phyloP scores from a whole-genome alignment of 2,797 vertebrate species.

The Phrynocephalus vlangalii region DNA sequence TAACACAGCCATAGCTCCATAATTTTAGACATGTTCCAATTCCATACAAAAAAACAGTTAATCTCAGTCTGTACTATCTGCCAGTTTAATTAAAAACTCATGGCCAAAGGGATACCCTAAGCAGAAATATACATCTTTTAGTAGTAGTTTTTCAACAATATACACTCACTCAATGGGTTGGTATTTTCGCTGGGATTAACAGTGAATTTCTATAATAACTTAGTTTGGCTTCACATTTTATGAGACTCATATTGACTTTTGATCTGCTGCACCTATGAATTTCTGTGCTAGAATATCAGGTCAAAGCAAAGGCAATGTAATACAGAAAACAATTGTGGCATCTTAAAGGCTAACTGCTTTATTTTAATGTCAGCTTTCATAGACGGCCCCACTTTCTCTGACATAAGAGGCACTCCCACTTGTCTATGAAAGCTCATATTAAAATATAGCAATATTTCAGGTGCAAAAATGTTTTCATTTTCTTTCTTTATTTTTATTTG shows the following conservation, averaged over 20 bases:
- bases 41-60: not conserved
- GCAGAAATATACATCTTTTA: not conserved
- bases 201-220: too few species aligned
- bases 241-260: not conserved
- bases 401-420: too few species aligned
- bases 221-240: not conserved
- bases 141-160: constrained; percentile 9
- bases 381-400: too few species aligned
- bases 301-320: too few species aligned
- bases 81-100: not conserved
- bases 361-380: too few species aligned
- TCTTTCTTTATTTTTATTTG: too few species aligned
- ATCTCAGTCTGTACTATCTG: not conserved
- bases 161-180: not conserved
- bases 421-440: too few species aligned
- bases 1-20: not conserved
- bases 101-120: not conserved
- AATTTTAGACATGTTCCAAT: constrained; percentile 25
- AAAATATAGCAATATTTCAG: too few species aligned
- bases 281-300: not conserved
- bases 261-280: not conserved
- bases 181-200: too few species aligned
- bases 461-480: too few species aligned
- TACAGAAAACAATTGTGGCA: too few species aligned
- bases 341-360: too few species aligned